Conservation (phyloP, 1,140 invertebrate species). For the Physella acuta region DNA sequence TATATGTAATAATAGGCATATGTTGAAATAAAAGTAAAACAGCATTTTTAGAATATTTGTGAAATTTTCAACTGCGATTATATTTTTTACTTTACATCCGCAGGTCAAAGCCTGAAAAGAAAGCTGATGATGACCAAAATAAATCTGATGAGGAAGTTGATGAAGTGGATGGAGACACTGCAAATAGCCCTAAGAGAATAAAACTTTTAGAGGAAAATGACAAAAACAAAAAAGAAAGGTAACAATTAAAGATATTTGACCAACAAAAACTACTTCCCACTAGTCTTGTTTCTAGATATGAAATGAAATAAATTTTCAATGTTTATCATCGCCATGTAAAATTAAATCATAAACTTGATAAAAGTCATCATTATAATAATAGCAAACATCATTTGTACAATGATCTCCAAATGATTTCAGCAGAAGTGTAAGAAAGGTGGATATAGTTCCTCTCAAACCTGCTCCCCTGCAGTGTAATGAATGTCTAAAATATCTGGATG, state of each 20-base stretch:
- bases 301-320: background rate
- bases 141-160: background rate
- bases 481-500: conserved; percentile 69
- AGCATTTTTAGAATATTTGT: background rate
- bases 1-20: background rate
- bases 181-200: conserved; percentile 13
- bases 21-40: too few species aligned
- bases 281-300: too few species aligned
- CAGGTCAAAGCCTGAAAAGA: background rate
- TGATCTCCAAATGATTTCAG: background rate
- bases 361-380: background rate
- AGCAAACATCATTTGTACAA: background rate
- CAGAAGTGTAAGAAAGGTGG: background rate
- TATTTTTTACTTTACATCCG: background rate
- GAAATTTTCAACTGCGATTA: background rate
- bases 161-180: conserved; percentile 1
- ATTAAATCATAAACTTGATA: background rate
- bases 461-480: conserved; percentile 51
- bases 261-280: too few species aligned
- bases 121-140: background rate
- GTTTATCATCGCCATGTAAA: too few species aligned
- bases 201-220: conserved; percentile 11
- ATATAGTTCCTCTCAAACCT: conserved; percentile 19
- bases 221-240: background rate
- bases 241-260: too few species aligned